Base-by-base conservation (phyloP, 2,113 vertebrate species). In the Epinephelus fuscoguttatus region DNA sequence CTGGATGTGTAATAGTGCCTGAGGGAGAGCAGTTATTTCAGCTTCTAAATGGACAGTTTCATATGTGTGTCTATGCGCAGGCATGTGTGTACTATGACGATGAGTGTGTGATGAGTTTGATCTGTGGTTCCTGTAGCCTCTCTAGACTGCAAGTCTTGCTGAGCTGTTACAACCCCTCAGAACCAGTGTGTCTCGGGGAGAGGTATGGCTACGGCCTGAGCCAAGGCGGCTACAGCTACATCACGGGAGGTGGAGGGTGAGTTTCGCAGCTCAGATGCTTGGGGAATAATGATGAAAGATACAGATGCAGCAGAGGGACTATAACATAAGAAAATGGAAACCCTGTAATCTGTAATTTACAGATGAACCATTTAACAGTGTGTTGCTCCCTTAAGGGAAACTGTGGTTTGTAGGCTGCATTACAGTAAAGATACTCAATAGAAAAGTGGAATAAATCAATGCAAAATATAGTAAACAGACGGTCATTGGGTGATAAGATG, bases 241-340 rank as follows among this genome's bases (percentile, higher is more conserved):
- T 99, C 96, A 99, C 98, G 0, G 98, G 98, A 18, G 98, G 98
- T 71, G 98, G 98, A 88, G 98, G 98, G 98, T 99, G 95, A 97
- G 96, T 93, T 71, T 75, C 75, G 47, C 57, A 17, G 17, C 56
- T 76, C 63, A 23, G 56, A 72, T 64, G 84, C 64, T 67, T 5
- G 2, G 57, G 69, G 76, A 85, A 76, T 83, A 78, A 78, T 21
- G 63, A 81, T 84, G 70, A 84, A 82, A 85, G 73, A 84, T 70
- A 56, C 14, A 74, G 42, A 66, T 4, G 59, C 60, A 37, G 55
- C 70, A 25, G 33, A 61, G 87, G 66, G 82, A 80, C 75, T 73
- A 37, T 80, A 72, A 82, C 73, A 63, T 42, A 55, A 73, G 56
- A 78, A 30, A 84, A 81, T 86, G 80, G 78, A 89, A 84, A 86